Evolutionary conservation across 2,888 invertebrate species (phyloP).

Genomic region (Tipula helvola): DNA sequence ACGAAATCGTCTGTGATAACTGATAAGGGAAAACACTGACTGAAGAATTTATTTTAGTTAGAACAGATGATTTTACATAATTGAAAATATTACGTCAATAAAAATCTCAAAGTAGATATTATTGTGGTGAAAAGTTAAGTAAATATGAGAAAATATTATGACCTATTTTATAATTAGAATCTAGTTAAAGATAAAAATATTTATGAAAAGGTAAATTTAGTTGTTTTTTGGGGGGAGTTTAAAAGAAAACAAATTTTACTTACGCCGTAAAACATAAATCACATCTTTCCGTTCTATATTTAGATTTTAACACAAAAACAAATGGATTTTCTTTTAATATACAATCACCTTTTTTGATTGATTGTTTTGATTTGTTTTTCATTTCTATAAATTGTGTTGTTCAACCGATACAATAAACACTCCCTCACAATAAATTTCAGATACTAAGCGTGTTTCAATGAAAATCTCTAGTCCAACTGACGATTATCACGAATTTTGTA

Average conservation of each 20-base stretch:
- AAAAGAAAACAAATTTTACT: constrained; percentile 23
- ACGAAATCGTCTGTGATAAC: too few relatives aligned
- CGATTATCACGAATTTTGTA: neutral
- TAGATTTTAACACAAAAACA: constrained; percentile 56
- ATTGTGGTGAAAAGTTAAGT: neutral
- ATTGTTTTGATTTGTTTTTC: constrained; percentile 34
- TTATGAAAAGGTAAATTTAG: neutral
- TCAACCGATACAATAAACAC: neutral
- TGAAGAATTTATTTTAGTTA: too few relatives aligned
- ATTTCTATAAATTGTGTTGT: constrained; percentile 12
- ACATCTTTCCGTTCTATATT: constrained; percentile 55
- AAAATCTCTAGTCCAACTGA: neutral
- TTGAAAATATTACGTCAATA: neutral
- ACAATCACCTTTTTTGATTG: constrained; percentile 49
- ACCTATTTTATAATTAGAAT: neutral
- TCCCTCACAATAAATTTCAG: neutral
- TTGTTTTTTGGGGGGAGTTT: neutral
- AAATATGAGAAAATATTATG: neutral
- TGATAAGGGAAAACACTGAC: too few relatives aligned
- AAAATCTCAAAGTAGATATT: neutral
- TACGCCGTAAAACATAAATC: constrained; percentile 66
- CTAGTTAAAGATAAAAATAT: neutral
- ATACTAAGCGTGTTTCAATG: neutral
- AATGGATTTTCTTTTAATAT: constrained; percentile 64
- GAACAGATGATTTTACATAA: too few relatives aligned